phyloP scores from a whole-genome alignment of 2,888 invertebrate genomes.

The Acronicta psi region DNA sequence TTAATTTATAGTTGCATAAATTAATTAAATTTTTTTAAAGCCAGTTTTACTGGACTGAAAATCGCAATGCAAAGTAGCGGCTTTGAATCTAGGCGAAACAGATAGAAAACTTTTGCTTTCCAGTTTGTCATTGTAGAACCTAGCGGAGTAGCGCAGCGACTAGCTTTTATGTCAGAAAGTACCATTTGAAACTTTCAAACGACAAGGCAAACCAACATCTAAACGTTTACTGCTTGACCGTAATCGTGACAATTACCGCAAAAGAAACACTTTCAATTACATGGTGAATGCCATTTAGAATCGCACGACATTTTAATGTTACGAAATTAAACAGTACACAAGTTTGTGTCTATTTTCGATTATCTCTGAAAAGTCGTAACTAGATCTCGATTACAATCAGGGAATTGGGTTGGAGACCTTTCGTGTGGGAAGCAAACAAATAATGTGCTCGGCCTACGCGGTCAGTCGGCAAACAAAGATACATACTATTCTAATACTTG shows the following conservation, averaged over 20 bases:
- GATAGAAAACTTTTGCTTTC: conserved; percentile 23
- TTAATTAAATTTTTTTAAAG: too few relatives aligned
- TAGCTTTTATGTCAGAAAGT: background rate
- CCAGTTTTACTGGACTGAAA: conserved; percentile 1
- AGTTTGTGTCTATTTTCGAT: background rate
- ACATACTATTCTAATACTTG: conserved; percentile 10
- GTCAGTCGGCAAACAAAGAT: conserved; percentile 3
- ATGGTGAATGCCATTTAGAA: background rate
- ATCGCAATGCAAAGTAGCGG: background rate
- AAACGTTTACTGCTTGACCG: background rate
- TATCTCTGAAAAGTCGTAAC: conserved; percentile 13
- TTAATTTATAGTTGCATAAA: too few relatives aligned
- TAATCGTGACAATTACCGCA: background rate
- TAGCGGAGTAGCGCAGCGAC: background rate
- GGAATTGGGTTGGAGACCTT: conserved; percentile 35
- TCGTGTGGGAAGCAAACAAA: conserved; percentile 15
- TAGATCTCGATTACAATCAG: conserved; percentile 19
- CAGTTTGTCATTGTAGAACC: conserved; percentile 11
- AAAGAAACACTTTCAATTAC: background rate
- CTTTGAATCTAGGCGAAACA: conserved; percentile 32
- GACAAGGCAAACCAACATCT: background rate
- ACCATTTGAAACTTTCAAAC: background rate
- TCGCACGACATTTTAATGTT: background rate
- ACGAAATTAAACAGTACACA: background rate
- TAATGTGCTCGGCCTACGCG: conserved; percentile 22